Conservation (phyloP, 2,888 invertebrate species). For the Liodrosophila aerea region DNA sequence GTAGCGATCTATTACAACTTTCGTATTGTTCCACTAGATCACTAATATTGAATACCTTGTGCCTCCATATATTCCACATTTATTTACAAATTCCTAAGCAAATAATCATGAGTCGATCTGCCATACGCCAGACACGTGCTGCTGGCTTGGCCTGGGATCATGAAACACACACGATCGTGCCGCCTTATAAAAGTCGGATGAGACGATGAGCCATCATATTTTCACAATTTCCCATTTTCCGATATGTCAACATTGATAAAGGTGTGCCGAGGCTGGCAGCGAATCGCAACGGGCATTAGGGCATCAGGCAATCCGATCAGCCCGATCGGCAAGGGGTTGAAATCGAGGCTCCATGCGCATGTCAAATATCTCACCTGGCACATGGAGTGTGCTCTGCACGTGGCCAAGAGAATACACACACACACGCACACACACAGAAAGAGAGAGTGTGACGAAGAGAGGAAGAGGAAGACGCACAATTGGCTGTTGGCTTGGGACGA, state of each 20-base stretch:
- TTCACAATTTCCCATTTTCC: constrained; percentile 14
- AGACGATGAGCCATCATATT: constrained; percentile 63
- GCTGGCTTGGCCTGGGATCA: too few relatives aligned
- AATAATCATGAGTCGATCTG: background rate
- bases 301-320: constrained; percentile 10
- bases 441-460: background rate
- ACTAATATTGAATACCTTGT: too few relatives aligned
- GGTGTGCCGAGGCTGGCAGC: constrained; percentile 26
- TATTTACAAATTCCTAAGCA: too few relatives aligned
- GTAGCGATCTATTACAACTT: too few relatives aligned
- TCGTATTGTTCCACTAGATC: too few relatives aligned
- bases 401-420: constrained; percentile 34
- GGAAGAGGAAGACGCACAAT: constrained; percentile 27
- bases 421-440: constrained; percentile 10
- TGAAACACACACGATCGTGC: constrained; percentile 43
- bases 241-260: constrained; percentile 52
- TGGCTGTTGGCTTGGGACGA: constrained; percentile 56
- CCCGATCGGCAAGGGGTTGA: constrained; percentile 36
- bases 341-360: constrained; percentile 8
- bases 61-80: too few relatives aligned
- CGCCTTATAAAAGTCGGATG: constrained; percentile 44
- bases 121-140: constrained; percentile 8
- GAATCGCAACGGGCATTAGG: constrained; percentile 42
- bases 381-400: constrained; percentile 71
- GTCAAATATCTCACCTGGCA: constrained; percentile 55